A percentile compares a stretch with the other conserved stretches of the same genome.
These are phyloP conservation scores for Microplitis mediator DNA, from an alignment of 1,140 invertebrate genomes.

Conservation along the genomic window DNA sequence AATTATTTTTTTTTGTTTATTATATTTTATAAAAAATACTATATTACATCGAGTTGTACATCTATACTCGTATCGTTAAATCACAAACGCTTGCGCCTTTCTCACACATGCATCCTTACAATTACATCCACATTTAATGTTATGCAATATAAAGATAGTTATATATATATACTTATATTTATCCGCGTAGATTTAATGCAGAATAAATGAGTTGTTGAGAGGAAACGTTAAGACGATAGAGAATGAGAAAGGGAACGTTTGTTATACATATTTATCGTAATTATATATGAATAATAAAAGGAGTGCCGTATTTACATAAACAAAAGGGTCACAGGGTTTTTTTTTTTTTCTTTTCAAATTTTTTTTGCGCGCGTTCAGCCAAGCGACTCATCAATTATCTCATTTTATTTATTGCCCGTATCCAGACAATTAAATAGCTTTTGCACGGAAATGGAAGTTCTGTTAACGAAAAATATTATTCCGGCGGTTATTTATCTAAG, in stretches of 20 bases:
- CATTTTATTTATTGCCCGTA: no score
- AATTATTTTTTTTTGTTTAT: slow-evolving; percentile 10
- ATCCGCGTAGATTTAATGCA: background rate
- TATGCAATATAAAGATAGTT: slow-evolving; percentile 6
- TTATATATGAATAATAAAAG: slow-evolving; percentile 5
- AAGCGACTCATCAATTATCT: no score
- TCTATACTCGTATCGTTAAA: slow-evolving; percentile 32
- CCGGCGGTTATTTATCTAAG: no score
- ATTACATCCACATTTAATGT: background rate
- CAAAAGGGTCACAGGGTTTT: background rate
- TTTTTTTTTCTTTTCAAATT: background rate
- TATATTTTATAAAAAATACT: slow-evolving; percentile 58
- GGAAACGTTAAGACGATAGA: background rate
- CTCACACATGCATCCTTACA: slow-evolving; percentile 27
- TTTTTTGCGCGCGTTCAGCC: background rate
- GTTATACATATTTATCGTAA: background rate
- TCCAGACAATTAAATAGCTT: no score
- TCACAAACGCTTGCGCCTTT: slow-evolving; percentile 24
- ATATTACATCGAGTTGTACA: slow-evolving; percentile 51
- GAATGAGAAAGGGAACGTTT: background rate
- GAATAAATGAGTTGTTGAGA: background rate
- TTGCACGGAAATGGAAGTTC: no score
- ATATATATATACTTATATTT: no score
- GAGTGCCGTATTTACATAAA: slow-evolving; percentile 11
- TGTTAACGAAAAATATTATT: no score